Percentiles rank a stretch among this genome's conserved stretches.
These are phyloP conservation scores for Pseudorectes ferrugineus DNA, from an alignment of 2,113 vertebrate species.

Conservation along the genomic window DNA sequence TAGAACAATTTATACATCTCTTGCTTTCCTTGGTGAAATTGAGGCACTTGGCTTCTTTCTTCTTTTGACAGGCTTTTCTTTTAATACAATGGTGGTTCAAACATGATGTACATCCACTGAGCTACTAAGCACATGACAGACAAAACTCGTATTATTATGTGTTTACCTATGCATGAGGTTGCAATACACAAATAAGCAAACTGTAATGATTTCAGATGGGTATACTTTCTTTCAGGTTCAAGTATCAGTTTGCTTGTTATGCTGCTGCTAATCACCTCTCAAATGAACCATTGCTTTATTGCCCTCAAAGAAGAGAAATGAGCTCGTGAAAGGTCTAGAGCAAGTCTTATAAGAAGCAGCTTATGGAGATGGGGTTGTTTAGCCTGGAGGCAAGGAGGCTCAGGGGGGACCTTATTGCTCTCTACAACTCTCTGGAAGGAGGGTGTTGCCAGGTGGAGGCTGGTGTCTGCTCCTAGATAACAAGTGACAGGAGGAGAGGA, in stretches of 20 bases:
- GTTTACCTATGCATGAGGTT: slow-evolving; percentile 38
- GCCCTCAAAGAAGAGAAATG: background rate
- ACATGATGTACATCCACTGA: background rate
- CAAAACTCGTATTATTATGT: background rate
- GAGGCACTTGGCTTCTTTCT: slow-evolving; percentile 26
- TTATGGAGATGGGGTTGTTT: background rate
- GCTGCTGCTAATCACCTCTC: slow-evolving; percentile 76
- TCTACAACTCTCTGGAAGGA: background rate
- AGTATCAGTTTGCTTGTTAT: slow-evolving; percentile 75
- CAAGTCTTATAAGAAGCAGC: background rate
- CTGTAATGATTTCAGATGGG: slow-evolving; percentile 61
- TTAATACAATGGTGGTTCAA: slow-evolving; percentile 27
- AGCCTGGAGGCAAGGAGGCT: background rate
- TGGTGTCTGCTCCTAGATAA: background rate
- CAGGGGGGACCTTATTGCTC: background rate
- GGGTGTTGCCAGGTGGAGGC: background rate
- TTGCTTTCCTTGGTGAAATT: slow-evolving; percentile 49
- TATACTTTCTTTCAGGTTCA: slow-evolving; percentile 73
- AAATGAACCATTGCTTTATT: slow-evolving; percentile 78
- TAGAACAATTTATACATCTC: slow-evolving; percentile 56
- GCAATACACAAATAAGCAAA: slow-evolving; percentile 46
- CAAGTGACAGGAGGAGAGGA: background rate
- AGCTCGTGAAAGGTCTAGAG: background rate
- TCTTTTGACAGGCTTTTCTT: slow-evolving; percentile 45
- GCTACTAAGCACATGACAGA: background rate